Evolutionary conservation across 2,888 invertebrate species (phyloP).

Genomic region (Epirrhoe tristata): DNA sequence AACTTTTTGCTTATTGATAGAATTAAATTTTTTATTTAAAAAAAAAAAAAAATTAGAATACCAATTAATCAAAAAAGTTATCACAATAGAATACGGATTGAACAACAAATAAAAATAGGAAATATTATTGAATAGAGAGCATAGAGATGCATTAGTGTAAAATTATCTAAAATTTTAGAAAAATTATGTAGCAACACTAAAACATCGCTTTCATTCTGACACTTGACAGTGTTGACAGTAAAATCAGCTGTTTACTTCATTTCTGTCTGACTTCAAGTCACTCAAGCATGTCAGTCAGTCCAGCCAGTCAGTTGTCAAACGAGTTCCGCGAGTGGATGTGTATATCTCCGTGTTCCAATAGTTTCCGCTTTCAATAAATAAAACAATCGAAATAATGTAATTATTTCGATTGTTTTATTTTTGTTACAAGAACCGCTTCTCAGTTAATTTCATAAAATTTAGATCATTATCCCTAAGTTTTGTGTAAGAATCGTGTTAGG

Average conservation of each 20-base stretch:
- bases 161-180: not conserved
- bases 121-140: too few species aligned
- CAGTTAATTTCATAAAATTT: not conserved
- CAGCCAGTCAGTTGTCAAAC: constrained; percentile 57
- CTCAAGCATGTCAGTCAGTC: too few species aligned
- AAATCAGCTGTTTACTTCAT: constrained; percentile 29
- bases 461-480: not conserved
- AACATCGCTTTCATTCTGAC: constrained; percentile 24
- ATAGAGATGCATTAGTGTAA: too few species aligned
- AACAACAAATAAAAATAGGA: too few species aligned
- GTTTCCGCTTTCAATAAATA: constrained; percentile 28
- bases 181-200: not conserved
- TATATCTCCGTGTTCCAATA: constrained; percentile 11
- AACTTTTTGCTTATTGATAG: too few species aligned
- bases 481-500: constrained; percentile 14
- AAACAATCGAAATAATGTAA: constrained; percentile 14
- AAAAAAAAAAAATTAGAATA: too few species aligned
- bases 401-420: too few species aligned
- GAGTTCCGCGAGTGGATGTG: constrained; percentile 33
- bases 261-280: too few species aligned
- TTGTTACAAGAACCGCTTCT: not conserved
- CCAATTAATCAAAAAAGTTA: too few species aligned
- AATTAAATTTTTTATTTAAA: too few species aligned
- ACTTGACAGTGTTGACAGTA: constrained; percentile 11
- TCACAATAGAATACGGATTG: too few species aligned